A percentile compares a stretch with the other conserved stretches of the same genome.
These are phyloP conservation scores for Sitta europaea DNA, from an alignment of 2,113 vertebrate genomes.

Conservation along the genomic window DNA sequence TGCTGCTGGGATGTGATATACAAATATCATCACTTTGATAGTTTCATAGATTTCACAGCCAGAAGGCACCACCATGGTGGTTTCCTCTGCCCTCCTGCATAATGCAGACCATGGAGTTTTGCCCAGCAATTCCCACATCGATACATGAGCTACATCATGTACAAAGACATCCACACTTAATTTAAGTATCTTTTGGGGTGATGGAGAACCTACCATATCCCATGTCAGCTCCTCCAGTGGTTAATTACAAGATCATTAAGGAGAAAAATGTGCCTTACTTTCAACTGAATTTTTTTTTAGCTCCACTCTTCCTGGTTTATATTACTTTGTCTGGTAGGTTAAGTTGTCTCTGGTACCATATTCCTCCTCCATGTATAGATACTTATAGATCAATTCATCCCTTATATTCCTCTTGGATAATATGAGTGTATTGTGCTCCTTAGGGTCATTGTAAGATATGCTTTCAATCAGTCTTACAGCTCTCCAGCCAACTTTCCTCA, in stretches of 20 bases:
- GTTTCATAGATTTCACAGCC: conserved; percentile 9
- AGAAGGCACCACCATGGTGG: background rate
- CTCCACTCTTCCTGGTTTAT: background rate
- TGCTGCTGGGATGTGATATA: background rate
- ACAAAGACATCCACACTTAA: background rate
- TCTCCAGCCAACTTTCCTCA: background rate
- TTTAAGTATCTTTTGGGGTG: conserved; percentile 27
- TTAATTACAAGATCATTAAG: conserved; percentile 45
- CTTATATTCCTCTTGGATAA: background rate
- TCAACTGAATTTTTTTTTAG: background rate
- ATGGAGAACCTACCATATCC: conserved; percentile 23
- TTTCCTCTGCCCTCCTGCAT: conserved; percentile 37
- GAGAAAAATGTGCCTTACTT: background rate
- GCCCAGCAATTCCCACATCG: background rate
- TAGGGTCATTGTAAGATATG: background rate
- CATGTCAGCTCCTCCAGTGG: background rate
- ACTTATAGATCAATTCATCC: background rate
- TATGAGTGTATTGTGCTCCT: background rate
- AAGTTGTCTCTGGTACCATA: background rate
- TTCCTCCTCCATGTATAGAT: background rate
- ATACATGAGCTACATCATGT: background rate
- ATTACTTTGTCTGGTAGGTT: background rate
- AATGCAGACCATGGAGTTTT: conserved; percentile 1
- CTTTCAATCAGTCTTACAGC: background rate
- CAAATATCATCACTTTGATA: background rate